Evolutionary conservation across 2,888 invertebrate genomes (phyloP), one percentile per base, ranked within the genome.

Genomic region (Pharmacophagus antenor): DNA sequence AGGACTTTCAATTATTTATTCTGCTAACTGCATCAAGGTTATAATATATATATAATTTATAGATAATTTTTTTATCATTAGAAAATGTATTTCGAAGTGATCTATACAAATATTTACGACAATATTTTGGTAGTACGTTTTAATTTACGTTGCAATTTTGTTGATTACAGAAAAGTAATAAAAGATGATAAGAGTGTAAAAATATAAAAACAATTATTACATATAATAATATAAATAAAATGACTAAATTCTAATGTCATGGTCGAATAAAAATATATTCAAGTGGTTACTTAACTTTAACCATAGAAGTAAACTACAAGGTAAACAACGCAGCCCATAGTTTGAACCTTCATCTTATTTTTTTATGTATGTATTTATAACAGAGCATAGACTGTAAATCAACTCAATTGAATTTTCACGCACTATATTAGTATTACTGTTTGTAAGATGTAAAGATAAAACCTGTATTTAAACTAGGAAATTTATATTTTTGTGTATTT

Each of bases 311-410:
- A 46, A 50, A 56, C 46, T 47, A 61, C 60, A 61, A 61, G 60
- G 60, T 56, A 52, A 61, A 61, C 60, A 15, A 56, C 60, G 31
- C 25, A 47, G 51, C 41, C 51, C 56, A 51, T 56, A 46, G 51
- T 52, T 2, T 25, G 37, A 51, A 44, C 59, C 50, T 60, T 60
- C 55, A 21, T 46, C 15, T 50, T 18, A 41, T 50, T 55, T 37
- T 18, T 55, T 46, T 44, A 27, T 44, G 27, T 31, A 53, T 56
- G 20, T 50, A 41, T 50, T 41, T n/a, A n/a, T n/a, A n/a, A n/a
- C n/a, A n/a, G n/a, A n/a, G n/a, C n/a, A n/a, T n/a, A n/a, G n/a
- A n/a, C n/a, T n/a, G n/a, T n/a, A n/a, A n/a, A n/a, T n/a, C n/a
- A n/a, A n/a, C n/a, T n/a, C n/a, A n/a, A n/a, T n/a, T n/a, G n/a